A percentile compares a stretch with the other conserved stretches of the same genome.
These are phyloP conservation scores for Hippopotamus amphibius DNA, from an alignment of 2,113 vertebrate species.

Conservation along the genomic window DNA sequence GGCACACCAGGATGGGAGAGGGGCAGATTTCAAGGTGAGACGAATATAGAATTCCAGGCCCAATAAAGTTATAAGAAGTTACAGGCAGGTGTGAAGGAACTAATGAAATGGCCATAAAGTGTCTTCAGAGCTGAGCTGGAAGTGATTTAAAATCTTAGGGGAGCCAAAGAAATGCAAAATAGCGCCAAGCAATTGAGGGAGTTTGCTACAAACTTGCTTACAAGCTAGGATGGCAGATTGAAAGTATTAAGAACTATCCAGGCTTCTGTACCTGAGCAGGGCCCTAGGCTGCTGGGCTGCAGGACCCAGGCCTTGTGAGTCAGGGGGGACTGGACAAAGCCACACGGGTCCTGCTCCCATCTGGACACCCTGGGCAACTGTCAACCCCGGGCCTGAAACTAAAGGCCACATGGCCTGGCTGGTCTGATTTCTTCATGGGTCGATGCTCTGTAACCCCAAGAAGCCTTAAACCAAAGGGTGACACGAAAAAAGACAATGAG, in stretches of 20 bases:
- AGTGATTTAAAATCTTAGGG: neutral
- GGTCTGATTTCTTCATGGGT: rapidly evolving
- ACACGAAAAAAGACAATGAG: neutral
- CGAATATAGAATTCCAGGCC: neutral
- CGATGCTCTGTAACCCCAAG: rapidly evolving
- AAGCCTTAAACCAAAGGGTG: neutral
- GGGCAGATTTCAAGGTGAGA: neutral
- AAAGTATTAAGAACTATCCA: rapidly evolving
- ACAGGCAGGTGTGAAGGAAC: rapidly evolving
- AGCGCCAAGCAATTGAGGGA: neutral
- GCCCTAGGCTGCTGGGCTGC: no score
- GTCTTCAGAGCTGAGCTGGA: neutral
- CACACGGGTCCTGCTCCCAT: neutral
- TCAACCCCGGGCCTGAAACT: rapidly evolving
- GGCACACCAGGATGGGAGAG: neutral
- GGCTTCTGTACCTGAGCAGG: neutral
- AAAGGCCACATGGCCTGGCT: rapidly evolving
- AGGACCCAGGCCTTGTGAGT: neutral
- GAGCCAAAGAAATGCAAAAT: no score
- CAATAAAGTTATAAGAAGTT: rapidly evolving
- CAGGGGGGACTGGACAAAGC: neutral
- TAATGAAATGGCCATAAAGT: rapidly evolving
- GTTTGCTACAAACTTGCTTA: neutral
- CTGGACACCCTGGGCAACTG: rapidly evolving
- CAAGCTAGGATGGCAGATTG: no score